phyloP scores from a whole-genome alignment of 2,797 vertebrate genomes.

The Myotis myotis region DNA sequence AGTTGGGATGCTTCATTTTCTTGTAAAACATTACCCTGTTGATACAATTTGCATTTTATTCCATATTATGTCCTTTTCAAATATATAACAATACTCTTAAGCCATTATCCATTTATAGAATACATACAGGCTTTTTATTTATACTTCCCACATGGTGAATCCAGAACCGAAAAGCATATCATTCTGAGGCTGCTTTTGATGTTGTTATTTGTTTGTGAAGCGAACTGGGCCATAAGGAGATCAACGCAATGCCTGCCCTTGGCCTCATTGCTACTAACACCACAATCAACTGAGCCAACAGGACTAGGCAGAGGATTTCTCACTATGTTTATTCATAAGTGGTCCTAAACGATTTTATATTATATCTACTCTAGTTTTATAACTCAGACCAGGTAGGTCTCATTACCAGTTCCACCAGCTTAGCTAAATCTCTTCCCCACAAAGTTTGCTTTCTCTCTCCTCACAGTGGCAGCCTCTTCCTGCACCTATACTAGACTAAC shows the following conservation, averaged over 20 bases:
- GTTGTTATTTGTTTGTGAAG: neutral
- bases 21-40: neutral
- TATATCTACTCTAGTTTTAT: neutral
- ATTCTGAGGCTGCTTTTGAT: slow-evolving; percentile 7
- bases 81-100: neutral
- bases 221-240: neutral
- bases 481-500: neutral
- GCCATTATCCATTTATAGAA: neutral
- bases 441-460: neutral
- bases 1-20: neutral
- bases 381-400: neutral
- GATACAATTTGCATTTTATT: slow-evolving; percentile 21
- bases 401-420: neutral
- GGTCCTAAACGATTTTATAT: neutral
- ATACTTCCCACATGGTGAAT: neutral
- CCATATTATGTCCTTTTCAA: neutral
- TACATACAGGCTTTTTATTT: neutral
- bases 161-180: neutral
- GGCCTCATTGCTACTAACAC: neutral
- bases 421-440: neutral
- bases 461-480: neutral
- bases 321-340: neutral
- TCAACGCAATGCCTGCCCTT: neutral
- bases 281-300: neutral
- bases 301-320: neutral